Evolutionary conservation across 2,113 vertebrate species (phyloP).

Genomic region (Peromyscus leucopus): DNA sequence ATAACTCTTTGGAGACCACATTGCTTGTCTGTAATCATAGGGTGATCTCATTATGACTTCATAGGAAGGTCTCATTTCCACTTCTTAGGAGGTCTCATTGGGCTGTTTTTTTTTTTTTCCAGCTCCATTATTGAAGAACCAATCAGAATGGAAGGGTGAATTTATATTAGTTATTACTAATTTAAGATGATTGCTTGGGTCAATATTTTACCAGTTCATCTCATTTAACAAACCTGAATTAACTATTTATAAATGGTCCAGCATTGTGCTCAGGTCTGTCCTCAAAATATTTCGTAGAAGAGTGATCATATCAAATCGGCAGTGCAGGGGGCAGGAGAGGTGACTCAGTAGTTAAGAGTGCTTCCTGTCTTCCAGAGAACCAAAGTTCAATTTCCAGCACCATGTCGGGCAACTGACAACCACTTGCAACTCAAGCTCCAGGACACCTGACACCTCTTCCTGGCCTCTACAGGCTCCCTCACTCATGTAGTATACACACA

Average conservation of each 20-base stretch:
- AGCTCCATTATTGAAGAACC: not conserved
- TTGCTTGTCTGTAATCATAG: not conserved
- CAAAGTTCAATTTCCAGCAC: no score
- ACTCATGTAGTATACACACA: not conserved
- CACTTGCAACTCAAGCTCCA: not conserved
- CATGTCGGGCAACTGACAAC: not conserved
- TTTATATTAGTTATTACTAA: not conserved
- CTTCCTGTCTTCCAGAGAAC: not conserved
- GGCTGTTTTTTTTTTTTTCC: not conserved
- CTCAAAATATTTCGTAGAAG: not conserved
- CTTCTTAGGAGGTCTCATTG: not conserved
- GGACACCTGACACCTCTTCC: not conserved
- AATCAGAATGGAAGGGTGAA: not conserved
- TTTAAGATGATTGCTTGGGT: not conserved
- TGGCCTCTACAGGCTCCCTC: not conserved
- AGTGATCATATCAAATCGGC: not conserved
- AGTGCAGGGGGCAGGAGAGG: not conserved
- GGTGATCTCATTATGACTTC: not conserved
- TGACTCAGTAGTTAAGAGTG: not conserved
- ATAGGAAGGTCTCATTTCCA: not conserved
- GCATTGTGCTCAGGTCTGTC: not conserved
- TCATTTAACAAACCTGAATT: not conserved
- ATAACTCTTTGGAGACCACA: not conserved
- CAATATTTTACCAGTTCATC: constrained; percentile 1
- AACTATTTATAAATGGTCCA: not conserved